Conservation (phyloP, 2,113 vertebrate genomes). For the Herpetotheres cachinnans region DNA sequence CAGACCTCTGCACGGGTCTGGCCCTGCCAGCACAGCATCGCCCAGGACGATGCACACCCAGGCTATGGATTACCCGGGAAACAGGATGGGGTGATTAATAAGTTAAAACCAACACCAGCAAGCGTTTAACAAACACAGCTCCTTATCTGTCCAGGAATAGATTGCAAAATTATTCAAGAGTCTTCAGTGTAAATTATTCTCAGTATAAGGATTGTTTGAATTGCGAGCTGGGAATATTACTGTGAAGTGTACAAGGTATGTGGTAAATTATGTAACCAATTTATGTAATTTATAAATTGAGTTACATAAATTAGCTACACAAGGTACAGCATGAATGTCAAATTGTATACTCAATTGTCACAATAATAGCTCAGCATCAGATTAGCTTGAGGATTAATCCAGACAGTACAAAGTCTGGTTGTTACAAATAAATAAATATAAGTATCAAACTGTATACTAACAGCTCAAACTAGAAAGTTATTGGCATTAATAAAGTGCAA, state of each 20-base stretch:
- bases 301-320: constrained; percentile 59
- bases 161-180: constrained; percentile 48
- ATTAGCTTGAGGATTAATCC: constrained; percentile 21
- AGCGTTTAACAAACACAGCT: background rate
- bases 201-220: constrained; percentile 30
- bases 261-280: constrained; percentile 56
- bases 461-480: constrained; percentile 25
- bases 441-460: constrained; percentile 30
- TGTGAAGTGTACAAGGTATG: constrained; percentile 57
- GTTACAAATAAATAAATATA: constrained; percentile 36
- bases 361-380: constrained; percentile 49
- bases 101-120: background rate
- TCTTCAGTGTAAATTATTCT: constrained; percentile 40
- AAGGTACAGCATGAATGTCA: constrained; percentile 52
- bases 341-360: constrained; percentile 50
- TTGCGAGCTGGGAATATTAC: constrained; percentile 51
- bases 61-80: background rate
- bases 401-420: constrained; percentile 28
- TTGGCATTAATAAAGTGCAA: constrained; percentile 36
- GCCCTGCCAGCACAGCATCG: background rate
- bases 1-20: background rate
- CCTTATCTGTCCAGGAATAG: constrained; percentile 20
- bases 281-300: constrained; percentile 65
- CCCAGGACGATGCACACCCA: background rate
- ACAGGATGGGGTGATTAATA: background rate